phyloP scores from a whole-genome alignment of 2,113 vertebrate genomes.

The Cercopithecus mona region DNA sequence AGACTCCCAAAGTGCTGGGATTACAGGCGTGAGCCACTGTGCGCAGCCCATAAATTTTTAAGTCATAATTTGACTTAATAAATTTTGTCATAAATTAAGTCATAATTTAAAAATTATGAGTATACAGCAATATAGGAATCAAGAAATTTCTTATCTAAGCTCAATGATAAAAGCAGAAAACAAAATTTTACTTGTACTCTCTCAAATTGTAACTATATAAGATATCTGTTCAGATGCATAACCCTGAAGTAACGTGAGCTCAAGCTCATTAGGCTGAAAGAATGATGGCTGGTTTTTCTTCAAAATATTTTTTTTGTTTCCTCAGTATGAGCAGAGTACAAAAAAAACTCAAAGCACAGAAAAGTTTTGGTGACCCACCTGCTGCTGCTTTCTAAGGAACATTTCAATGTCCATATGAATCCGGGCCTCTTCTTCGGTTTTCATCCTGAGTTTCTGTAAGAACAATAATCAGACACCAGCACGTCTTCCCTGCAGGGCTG shows the following conservation, averaged over 20 bases:
- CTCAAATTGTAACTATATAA: background rate
- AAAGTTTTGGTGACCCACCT: constrained; percentile 74
- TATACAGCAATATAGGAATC: background rate
- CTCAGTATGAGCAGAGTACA: background rate
- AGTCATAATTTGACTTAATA: too few relatives aligned
- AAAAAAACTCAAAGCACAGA: background rate
- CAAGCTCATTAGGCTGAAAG: background rate
- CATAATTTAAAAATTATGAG: background rate
- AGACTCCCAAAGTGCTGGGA: too few relatives aligned
- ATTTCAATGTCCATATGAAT: constrained; percentile 83
- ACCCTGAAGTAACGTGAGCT: background rate
- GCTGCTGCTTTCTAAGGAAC: constrained; percentile 86
- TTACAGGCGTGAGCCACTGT: too few relatives aligned
- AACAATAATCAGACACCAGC: background rate
- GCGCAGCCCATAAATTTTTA: too few relatives aligned
- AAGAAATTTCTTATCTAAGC: background rate
- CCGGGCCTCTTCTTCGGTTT: constrained; percentile 84
- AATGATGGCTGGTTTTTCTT: background rate
- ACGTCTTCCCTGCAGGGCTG: background rate
- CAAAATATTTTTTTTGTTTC: background rate
- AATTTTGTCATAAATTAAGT: too few relatives aligned
- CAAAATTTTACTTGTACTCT: background rate
- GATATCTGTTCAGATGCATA: background rate
- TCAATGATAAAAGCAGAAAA: background rate
- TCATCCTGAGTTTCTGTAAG: constrained; percentile 82